These are phyloP conservation scores for Drosophila formosana DNA, from an alignment of 2,888 invertebrate species.

Conservation along the genomic window DNA sequence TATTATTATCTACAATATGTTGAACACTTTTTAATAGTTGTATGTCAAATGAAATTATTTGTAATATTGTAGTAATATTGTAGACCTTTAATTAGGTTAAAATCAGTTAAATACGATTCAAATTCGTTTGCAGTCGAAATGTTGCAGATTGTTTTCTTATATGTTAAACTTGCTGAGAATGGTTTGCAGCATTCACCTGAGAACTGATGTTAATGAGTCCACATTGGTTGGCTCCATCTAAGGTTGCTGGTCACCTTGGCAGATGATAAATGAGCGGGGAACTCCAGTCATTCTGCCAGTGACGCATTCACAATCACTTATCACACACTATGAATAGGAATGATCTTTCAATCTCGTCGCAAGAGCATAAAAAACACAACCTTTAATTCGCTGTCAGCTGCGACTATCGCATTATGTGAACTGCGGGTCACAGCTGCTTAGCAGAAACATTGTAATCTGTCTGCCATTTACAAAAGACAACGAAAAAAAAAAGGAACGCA, in stretches of 20 bases:
- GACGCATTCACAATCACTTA: not conserved
- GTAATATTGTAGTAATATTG: no score
- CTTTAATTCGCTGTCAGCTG: not conserved
- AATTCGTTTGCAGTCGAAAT: no score
- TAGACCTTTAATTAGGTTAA: no score
- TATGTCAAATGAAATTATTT: no score
- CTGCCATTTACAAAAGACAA: not conserved
- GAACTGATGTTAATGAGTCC: not conserved
- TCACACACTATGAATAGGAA: not conserved
- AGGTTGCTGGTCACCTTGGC: not conserved
- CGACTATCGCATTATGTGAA: not conserved
- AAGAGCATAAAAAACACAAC: not conserved
- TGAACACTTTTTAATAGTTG: no score
- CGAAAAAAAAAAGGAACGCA: not conserved
- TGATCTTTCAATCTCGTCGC: not conserved
- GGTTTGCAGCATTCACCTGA: no score
- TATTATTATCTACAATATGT: no score
- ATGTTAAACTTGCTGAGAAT: no score
- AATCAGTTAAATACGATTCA: no score
- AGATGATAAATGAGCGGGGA: not conserved
- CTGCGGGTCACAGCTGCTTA: not conserved
- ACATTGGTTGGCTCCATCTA: not conserved
- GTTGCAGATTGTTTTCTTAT: no score
- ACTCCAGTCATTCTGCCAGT: not conserved
- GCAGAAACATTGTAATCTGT: constrained; percentile 12